phyloP scores from a whole-genome alignment of 1,140 invertebrate species.

The Drosophila murphyi region DNA sequence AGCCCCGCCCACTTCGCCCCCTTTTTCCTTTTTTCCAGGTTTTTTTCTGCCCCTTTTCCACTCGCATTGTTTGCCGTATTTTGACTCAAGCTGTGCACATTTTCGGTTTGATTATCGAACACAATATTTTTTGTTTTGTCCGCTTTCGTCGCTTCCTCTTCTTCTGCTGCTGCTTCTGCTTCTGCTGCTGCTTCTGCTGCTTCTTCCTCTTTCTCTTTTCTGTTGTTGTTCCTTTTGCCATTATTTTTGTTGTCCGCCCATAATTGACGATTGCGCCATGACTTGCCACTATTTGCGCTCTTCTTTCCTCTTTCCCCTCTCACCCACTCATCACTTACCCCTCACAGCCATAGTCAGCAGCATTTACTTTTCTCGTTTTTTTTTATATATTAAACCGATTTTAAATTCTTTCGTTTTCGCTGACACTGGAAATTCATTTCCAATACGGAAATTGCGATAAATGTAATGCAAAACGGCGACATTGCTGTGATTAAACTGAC shows the following conservation, averaged over 20 bases:
- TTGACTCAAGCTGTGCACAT: conserved; percentile 81
- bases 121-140: conserved; percentile 83
- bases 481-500: conserved; percentile 60
- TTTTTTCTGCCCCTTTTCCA: conserved; percentile 64
- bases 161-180: not conserved
- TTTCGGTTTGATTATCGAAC: conserved; percentile 82
- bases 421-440: conserved; percentile 60
- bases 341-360: conserved; percentile 10
- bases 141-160: conserved; percentile 58
- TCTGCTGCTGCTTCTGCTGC: not conserved
- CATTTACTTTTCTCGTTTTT: conserved; percentile 51
- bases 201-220: not conserved
- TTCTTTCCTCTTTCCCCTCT: not conserved
- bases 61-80: conserved; percentile 61
- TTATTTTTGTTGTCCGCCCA: conserved; percentile 71
- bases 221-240: conserved; percentile 17
- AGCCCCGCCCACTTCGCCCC: not conserved
- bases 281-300: conserved; percentile 69
- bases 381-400: conserved; percentile 71
- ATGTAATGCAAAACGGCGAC: conserved; percentile 60
- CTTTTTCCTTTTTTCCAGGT: conserved; percentile 48
- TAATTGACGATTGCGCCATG: conserved; percentile 82
- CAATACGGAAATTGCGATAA: conserved; percentile 69
- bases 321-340: too few species aligned
- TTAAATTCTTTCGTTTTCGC: conserved; percentile 62